A percentile compares a stretch with the other conserved stretches of the same genome.
These are phyloP conservation scores for Sylvicola cinctus DNA, from an alignment of 2,888 invertebrate species.

Conservation along the genomic window DNA sequence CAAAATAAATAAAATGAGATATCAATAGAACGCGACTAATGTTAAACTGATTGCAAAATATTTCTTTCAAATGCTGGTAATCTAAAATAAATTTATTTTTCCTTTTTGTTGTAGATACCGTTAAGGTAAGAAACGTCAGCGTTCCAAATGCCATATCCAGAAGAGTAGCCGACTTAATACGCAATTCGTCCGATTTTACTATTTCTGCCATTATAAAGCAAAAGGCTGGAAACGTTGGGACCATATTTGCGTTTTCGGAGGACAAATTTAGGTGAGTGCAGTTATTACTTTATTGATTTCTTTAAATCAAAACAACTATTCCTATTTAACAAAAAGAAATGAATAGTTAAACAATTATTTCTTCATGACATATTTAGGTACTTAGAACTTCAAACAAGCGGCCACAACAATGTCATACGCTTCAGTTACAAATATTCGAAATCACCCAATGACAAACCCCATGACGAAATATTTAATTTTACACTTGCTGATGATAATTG, in stretches of 20 bases:
- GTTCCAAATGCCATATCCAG: conserved; percentile 16
- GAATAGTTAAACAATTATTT: not conserved
- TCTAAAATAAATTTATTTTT: too few species aligned
- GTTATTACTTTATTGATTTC: too few species aligned
- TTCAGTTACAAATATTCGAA: conserved; percentile 71
- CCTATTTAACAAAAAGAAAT: not conserved
- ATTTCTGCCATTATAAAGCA: conserved; percentile 56
- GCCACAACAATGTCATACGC: conserved; percentile 67
- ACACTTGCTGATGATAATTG: conserved; percentile 71
- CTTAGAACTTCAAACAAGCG: conserved; percentile 81
- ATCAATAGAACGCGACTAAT: too few species aligned
- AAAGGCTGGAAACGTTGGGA: conserved; percentile 63
- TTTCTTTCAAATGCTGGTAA: too few species aligned
- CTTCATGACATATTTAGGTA: conserved; percentile 32
- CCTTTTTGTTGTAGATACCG: conserved; percentile 7
- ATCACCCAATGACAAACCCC: conserved; percentile 39
- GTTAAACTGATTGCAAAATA: too few species aligned
- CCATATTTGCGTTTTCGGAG: conserved; percentile 63
- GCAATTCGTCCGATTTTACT: conserved; percentile 58
- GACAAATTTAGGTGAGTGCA: conserved; percentile 46
- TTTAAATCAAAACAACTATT: too few species aligned
- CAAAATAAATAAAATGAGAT: too few species aligned
- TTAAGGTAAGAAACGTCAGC: conserved; percentile 8
- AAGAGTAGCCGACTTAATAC: conserved; percentile 44
- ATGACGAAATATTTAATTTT: conserved; percentile 73